Conservation (phyloP, 2,113 vertebrate genomes). For the Hyaena hyaena region DNA sequence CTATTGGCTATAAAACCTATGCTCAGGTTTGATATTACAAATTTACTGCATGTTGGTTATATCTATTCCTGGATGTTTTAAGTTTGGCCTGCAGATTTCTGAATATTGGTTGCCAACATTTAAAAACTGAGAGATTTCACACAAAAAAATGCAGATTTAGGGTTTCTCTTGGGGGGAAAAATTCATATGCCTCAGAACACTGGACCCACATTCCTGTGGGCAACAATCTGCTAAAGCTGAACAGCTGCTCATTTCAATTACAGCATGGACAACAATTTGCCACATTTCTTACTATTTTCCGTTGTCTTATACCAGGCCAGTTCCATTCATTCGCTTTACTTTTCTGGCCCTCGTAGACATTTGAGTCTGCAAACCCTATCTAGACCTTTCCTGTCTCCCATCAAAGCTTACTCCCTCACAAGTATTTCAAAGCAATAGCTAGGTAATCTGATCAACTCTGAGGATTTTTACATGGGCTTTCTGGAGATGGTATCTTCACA, state of each 20-base stretch:
- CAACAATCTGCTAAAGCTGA: background rate
- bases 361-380: background rate
- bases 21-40: conserved; percentile 21
- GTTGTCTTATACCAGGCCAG: conserved; percentile 1
- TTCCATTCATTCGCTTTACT: background rate
- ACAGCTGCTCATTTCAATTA: conserved; percentile 47
- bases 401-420: conserved; percentile 41
- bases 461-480: conserved; percentile 36
- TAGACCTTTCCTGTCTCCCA: conserved; percentile 11
- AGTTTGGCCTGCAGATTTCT: background rate
- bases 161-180: background rate
- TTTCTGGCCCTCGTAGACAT: background rate
- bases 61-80: background rate
- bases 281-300: background rate
- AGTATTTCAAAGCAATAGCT: conserved; percentile 36
- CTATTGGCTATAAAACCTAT: conserved; percentile 13
- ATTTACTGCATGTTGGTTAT: background rate
- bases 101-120: background rate
- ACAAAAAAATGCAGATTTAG: conserved; percentile 19
- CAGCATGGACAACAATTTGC: background rate
- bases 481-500: conserved; percentile 6
- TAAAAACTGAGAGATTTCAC: conserved; percentile 21
- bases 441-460: background rate
- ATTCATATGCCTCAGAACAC: background rate
- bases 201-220: background rate